Conservation (phyloP, 2,888 invertebrate species). For the Hyppa rectilinea region DNA sequence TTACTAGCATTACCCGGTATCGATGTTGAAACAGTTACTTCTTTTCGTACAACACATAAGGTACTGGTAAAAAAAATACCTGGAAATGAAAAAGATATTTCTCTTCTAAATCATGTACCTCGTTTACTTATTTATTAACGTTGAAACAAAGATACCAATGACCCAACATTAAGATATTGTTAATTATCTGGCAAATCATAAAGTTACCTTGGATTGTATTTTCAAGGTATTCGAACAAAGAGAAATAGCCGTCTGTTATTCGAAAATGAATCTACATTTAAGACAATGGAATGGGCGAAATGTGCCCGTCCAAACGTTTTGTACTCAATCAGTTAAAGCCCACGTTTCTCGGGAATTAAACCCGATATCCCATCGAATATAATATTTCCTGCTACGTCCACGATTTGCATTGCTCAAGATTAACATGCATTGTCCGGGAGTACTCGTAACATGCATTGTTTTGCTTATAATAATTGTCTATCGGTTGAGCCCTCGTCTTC, state of each 20-base stretch:
- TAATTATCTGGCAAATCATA: not conserved
- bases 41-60: not conserved
- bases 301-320: conserved; percentile 1
- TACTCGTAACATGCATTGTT: too few species aligned
- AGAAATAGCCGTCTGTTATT: not conserved
- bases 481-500: too few species aligned
- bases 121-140: not conserved
- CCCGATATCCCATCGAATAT: not conserved
- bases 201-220: conserved; percentile 5
- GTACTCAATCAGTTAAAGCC: not conserved
- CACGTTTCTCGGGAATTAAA: not conserved
- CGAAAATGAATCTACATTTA: not conserved
- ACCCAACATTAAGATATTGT: not conserved
- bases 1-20: not conserved
- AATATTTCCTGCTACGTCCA: not conserved
- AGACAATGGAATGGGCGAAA: not conserved
- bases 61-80: not conserved
- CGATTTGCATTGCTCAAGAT: conserved; percentile 18
- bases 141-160: not conserved
- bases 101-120: not conserved
- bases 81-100: not conserved
- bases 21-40: not conserved
- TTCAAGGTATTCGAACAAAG: not conserved
- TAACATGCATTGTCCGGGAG: not conserved
- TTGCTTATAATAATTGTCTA: too few species aligned